These are phyloP conservation scores for Cheirogaleus medius DNA, from an alignment of 2,113 vertebrate species.

Conservation along the genomic window DNA sequence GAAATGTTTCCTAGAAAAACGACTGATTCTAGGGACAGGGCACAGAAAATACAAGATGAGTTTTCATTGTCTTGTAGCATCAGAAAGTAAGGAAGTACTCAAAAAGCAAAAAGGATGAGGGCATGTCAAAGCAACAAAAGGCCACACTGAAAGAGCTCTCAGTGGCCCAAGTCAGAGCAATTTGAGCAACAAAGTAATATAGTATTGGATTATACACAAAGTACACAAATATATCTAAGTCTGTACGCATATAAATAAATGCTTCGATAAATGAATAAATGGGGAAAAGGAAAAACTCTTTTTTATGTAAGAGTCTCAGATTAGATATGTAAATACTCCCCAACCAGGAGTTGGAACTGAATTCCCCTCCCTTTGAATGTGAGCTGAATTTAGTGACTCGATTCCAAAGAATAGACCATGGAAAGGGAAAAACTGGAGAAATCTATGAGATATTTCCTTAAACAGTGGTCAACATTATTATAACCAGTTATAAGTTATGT, in stretches of 20 bases:
- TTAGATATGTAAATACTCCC: not conserved
- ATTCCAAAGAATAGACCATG: not conserved
- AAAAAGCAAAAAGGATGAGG: not conserved
- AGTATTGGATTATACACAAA: not conserved
- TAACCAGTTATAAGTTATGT: not conserved
- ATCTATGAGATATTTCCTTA: not conserved
- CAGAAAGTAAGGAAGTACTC: not conserved
- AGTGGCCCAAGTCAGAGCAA: not conserved
- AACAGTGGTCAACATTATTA: not conserved
- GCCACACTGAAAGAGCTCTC: not conserved
- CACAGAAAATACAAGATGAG: not conserved
- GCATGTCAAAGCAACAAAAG: not conserved
- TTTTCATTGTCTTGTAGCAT: not conserved
- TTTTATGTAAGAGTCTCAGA: not conserved
- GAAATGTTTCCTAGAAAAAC: not conserved
- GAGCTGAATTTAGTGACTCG: not conserved
- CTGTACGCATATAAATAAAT: not conserved
- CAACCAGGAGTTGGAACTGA: not conserved
- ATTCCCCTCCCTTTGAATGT: not conserved
- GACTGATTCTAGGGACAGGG: not conserved
- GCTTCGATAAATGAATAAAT: not conserved
- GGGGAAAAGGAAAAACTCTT: not conserved
- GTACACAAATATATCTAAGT: not conserved
- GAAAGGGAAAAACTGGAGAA: not conserved
- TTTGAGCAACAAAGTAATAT: not conserved